These are phyloP conservation scores for Axinella damicornis DNA, from an alignment of 37 sponge, comb jelly and placozoan species.

Conservation along the genomic window DNA sequence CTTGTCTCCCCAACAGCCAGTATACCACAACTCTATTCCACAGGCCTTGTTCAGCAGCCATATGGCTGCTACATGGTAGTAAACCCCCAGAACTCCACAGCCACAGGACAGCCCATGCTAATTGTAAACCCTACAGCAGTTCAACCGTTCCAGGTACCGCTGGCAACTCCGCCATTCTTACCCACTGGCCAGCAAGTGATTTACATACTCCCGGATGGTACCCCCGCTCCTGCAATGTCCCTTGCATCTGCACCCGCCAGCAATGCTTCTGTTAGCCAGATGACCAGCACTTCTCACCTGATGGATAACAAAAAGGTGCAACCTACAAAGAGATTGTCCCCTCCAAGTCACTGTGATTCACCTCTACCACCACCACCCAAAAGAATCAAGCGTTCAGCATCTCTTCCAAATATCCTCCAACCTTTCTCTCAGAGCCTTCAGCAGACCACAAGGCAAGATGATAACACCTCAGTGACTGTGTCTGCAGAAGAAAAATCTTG, in stretches of 20 bases:
- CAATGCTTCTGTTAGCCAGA: too few relatives aligned
- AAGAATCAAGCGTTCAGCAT: background rate
- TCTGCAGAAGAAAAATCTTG: too few relatives aligned
- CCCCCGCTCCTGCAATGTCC: background rate
- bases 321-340: background rate
- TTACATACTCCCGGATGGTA: conserved; percentile 5
- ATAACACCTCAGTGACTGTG: too few relatives aligned
- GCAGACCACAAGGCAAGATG: too few relatives aligned
- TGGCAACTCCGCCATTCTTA: background rate
- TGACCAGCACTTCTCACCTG: too few relatives aligned
- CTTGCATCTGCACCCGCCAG: too few relatives aligned
- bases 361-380: background rate
- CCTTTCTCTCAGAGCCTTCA: background rate
- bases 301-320: too few relatives aligned
- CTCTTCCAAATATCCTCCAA: conserved; percentile 6
- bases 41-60: background rate
- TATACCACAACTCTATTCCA: background rate
- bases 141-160: background rate
- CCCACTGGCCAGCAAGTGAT: background rate
- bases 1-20: too few relatives aligned
- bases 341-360: background rate
- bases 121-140: background rate
- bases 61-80: background rate
- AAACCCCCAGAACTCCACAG: background rate
- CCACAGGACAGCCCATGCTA: background rate